A percentile compares a stretch with the other conserved stretches of the same genome.
Conservation (phyloP, 2,797 vertebrate genomes). For the Pipistrellus pygmaeus region DNA sequence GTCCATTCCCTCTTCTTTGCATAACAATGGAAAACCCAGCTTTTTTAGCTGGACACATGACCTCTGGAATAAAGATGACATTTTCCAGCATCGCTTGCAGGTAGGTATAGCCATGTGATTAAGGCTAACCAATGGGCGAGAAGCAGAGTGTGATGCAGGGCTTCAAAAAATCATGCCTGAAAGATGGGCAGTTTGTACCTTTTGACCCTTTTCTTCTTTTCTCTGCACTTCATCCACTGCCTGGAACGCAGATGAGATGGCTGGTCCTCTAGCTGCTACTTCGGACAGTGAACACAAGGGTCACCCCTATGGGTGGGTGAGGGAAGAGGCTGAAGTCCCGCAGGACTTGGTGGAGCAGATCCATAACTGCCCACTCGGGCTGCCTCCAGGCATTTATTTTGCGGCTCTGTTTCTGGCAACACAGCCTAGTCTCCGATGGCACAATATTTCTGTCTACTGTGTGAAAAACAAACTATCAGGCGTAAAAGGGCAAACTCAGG, state of each 20-base stretch:
- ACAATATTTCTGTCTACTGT: background rate
- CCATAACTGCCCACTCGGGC: background rate
- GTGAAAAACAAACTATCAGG: background rate
- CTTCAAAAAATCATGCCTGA: background rate
- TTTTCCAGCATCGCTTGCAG: background rate
- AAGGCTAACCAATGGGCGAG: background rate
- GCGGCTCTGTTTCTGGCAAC: background rate
- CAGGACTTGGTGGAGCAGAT: background rate
- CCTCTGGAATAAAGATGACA: background rate
- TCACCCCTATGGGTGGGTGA: background rate
- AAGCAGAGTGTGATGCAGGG: background rate
- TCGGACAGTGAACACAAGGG: background rate
- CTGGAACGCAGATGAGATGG: constrained; percentile 4
- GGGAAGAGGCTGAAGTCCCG: background rate
- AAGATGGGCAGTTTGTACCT: background rate
- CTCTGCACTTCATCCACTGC: background rate
- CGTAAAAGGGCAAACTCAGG: background rate
- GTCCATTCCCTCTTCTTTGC: background rate
- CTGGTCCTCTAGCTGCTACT: background rate
- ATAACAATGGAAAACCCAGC: background rate
- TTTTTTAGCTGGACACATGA: background rate
- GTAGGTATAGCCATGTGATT: background rate
- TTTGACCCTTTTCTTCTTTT: background rate
- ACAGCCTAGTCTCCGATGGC: background rate
- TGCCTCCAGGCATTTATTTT: background rate